These are phyloP conservation scores for Polietes domitor DNA, from an alignment of 2,888 invertebrate genomes.

Conservation along the genomic window DNA sequence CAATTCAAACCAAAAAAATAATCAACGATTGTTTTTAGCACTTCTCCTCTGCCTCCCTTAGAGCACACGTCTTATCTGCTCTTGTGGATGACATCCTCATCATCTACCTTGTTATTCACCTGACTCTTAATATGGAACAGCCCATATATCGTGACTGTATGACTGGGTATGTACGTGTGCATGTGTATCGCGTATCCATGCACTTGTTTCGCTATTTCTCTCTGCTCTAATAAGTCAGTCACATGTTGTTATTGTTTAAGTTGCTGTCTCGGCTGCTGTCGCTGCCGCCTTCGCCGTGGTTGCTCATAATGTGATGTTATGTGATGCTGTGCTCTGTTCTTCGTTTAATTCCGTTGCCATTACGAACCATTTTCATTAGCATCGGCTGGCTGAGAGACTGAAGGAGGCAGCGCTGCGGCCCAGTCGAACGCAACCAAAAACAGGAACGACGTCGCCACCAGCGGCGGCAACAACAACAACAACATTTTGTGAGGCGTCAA, in stretches of 20 bases:
- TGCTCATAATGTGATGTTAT: slow-evolving; percentile 21
- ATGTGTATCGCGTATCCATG: slow-evolving; percentile 33
- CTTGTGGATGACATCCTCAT: too few relatives aligned
- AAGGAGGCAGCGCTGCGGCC: not conserved
- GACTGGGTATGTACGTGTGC: slow-evolving; percentile 25
- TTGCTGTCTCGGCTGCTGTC: slow-evolving; percentile 37
- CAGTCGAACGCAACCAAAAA: not conserved
- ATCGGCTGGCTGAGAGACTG: not conserved
- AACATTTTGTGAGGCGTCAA: slow-evolving; percentile 27
- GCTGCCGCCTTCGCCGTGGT: too few relatives aligned
- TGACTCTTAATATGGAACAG: slow-evolving; percentile 24
- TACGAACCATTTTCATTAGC: slow-evolving; percentile 37
- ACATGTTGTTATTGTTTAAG: slow-evolving; percentile 63
- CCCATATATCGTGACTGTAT: slow-evolving; percentile 47
- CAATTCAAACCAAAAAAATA: too few relatives aligned
- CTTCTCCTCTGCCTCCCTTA: not conserved
- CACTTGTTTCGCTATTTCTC: slow-evolving; percentile 14
- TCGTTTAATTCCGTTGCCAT: slow-evolving; percentile 41
- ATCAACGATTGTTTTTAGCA: not conserved
- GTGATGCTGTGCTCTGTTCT: slow-evolving; percentile 39
- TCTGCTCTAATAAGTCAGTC: slow-evolving; percentile 61
- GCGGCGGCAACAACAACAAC: not conserved
- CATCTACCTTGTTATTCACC: too few relatives aligned
- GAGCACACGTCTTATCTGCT: not conserved
- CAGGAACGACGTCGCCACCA: not conserved